These are phyloP conservation scores for Rhincodon typus DNA, from an alignment of 2,797 vertebrate species.

Conservation along the genomic window DNA sequence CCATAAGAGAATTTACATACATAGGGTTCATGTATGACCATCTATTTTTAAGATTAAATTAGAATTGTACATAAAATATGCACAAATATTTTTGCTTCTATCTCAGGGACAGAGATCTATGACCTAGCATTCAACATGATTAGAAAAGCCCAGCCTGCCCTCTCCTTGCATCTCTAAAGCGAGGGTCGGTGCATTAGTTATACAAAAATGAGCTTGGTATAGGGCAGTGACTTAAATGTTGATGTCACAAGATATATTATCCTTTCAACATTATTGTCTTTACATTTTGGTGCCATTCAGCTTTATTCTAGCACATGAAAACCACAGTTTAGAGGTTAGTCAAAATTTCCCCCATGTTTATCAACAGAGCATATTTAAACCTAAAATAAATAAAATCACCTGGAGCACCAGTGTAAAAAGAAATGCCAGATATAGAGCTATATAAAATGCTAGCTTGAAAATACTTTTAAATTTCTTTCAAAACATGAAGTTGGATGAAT, in stretches of 20 bases:
- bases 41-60: slow-evolving; percentile 36
- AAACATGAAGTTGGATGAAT: neutral
- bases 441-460: neutral
- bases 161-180: neutral
- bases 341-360: neutral
- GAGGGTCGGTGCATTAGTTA: neutral
- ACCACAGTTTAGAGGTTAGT: neutral
- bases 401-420: neutral
- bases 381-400: neutral
- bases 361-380: neutral
- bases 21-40: neutral
- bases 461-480: neutral
- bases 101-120: neutral
- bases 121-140: neutral
- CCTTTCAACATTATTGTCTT: neutral
- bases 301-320: neutral
- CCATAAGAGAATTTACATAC: neutral
- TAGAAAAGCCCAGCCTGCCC: neutral
- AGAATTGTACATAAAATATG: slow-evolving; percentile 19
- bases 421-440: neutral
- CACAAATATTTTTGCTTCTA: neutral
- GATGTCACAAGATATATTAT: neutral
- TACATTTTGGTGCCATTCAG: neutral
- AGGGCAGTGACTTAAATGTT: slow-evolving; percentile 11
- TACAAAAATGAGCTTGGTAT: neutral